These are phyloP conservation scores for Rhabditoides inermis DNA, from an alignment of 2,888 invertebrate species.

Conservation along the genomic window DNA sequence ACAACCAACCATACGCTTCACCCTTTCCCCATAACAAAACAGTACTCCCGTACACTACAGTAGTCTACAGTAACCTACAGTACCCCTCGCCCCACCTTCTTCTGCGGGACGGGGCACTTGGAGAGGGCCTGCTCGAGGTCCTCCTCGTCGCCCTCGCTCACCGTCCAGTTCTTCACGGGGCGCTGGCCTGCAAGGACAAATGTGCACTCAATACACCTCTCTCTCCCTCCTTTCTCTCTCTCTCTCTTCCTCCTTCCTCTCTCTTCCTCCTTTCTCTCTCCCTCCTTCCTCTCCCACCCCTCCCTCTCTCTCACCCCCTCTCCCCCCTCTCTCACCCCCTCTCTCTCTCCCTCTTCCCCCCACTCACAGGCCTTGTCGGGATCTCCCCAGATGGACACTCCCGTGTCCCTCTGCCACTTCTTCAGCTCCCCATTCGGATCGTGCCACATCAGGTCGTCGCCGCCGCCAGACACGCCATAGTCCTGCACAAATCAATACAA, in stretches of 20 bases:
- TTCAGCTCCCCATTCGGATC: constrained; percentile 37
- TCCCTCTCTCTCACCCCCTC: neutral
- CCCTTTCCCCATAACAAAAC: neutral
- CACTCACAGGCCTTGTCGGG: constrained; percentile 30
- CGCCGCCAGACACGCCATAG: no score
- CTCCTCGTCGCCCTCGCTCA: constrained; percentile 33
- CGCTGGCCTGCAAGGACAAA: constrained; percentile 21
- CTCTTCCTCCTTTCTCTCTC: neutral
- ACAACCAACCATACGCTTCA: neutral
- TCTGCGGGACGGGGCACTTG: constrained; percentile 35
- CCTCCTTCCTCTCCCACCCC: neutral
- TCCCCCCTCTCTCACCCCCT: neutral
- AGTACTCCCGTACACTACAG: neutral
- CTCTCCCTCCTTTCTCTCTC: neutral
- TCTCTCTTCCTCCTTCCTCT: neutral
- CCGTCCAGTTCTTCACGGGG: constrained; percentile 26
- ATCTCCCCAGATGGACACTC: constrained; percentile 36
- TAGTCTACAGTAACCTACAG: neutral
- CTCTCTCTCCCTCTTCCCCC: neutral
- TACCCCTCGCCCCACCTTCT: constrained; percentile 3
- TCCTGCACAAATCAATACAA: neutral
- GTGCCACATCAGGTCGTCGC: constrained; percentile 33
- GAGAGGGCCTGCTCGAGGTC: constrained; percentile 27
- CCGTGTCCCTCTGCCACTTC: constrained; percentile 40
- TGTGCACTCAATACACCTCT: no score